Percentiles rank a stretch among this genome's conserved stretches.
phyloP scores from a whole-genome alignment of 2,888 invertebrate species.

The Nomada fabriciana region DNA sequence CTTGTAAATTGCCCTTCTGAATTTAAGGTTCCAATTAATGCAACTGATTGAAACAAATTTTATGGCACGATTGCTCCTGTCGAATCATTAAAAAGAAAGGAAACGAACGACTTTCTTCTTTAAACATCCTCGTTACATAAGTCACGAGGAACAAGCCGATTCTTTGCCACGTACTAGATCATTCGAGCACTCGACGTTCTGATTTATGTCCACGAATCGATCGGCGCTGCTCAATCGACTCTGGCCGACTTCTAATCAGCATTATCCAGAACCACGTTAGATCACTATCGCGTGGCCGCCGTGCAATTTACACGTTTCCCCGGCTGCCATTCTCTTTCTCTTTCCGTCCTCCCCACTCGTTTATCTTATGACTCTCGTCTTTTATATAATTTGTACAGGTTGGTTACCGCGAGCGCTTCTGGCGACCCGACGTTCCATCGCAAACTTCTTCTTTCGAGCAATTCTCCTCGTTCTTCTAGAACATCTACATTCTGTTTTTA shows the following conservation, averaged over 20 bases:
- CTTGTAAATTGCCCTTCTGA: too few species aligned
- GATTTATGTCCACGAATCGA: constrained; percentile 75
- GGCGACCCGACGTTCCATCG: neutral
- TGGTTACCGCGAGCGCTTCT: constrained; percentile 20
- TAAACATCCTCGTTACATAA: constrained; percentile 40
- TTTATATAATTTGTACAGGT: constrained; percentile 56
- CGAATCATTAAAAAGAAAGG: neutral
- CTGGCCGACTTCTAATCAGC: constrained; percentile 41
- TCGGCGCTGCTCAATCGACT: constrained; percentile 51
- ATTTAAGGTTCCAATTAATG: too few species aligned
- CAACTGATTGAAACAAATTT: too few species aligned
- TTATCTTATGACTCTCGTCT: constrained; percentile 43
- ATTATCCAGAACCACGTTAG: constrained; percentile 60
- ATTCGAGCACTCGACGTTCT: constrained; percentile 65
- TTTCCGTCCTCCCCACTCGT: constrained; percentile 7
- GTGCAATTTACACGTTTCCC: constrained; percentile 69
- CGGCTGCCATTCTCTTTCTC: constrained; percentile 45
- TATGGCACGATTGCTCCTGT: neutral
- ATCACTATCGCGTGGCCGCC: constrained; percentile 66
- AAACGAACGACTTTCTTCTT: constrained; percentile 23
- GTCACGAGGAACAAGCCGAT: constrained; percentile 33
- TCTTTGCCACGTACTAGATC: constrained; percentile 49
- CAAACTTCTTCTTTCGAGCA: neutral
- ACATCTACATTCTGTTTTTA: neutral
- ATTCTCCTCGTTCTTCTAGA: neutral